Base-by-base conservation (phyloP, 2,113 vertebrate genomes). In the Callospermophilus lateralis region DNA sequence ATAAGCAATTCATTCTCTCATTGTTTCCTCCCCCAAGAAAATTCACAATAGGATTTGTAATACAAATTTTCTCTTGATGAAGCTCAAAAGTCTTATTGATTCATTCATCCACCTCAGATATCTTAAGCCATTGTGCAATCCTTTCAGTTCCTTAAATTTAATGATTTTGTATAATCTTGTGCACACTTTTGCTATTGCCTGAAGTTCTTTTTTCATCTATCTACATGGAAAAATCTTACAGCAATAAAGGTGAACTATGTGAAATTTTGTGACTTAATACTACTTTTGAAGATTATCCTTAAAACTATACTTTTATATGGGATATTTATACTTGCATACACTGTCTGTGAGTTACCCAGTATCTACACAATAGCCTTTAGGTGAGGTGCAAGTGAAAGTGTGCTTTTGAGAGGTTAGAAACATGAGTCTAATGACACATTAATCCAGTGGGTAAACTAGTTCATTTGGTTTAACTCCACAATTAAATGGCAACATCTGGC, bases 401-500 rank as follows among this genome's bases (percentile, higher is more conserved):
- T 85, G 24, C 32, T 78, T 88, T 80, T 10, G 8, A 30, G 65
- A 84, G 19, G 26, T 55, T 80, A n/a, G 76, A 90, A 32, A 42
- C 32, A 20, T 51, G 67, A 84, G 11, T 65, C 12, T 70, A 84
- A 72, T 48, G 77, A 89, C 22, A 95, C 37, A 63, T 67, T 81
- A 95, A 92, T 76, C 13, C 34, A 70, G 7, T 68, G 34, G 87
- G 30, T 67, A 84, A 89, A 22, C 16, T 15, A 89, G 84, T 53
- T 92, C 45, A 32, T 95, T 94, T 93, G n/a, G 3, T 48, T 96
- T 68, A 61, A 45, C 58, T 74, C 34, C 61, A 48, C 32, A 92
- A 90, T 88, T 85, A 73, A 85, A 67, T 74, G 85, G 37, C 61
- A 95, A 90, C 95, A 96, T 95, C 93, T 97, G 94, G 93, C 37